A percentile compares a stretch with the other conserved stretches of the same genome.
Conservation (phyloP, 2,113 vertebrate species). For the Ophthalmolycus amberensis region DNA sequence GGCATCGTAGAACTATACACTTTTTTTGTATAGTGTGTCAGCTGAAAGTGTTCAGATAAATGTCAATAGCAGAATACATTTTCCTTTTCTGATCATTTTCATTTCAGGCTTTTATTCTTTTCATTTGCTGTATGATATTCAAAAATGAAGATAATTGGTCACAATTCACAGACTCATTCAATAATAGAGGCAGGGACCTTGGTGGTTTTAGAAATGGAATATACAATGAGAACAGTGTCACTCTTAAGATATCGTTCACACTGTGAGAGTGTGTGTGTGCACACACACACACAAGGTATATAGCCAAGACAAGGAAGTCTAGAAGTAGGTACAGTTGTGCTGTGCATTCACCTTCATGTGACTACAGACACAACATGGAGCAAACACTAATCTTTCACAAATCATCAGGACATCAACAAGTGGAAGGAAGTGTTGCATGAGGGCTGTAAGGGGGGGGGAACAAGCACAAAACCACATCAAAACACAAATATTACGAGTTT, state of each 20-base stretch:
- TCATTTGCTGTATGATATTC: neutral
- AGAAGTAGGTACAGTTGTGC: no score
- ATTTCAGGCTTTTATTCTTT: neutral
- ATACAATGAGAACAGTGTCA: neutral
- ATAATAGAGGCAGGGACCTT: conserved; percentile 1
- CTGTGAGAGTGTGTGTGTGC: no score
- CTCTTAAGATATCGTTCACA: neutral
- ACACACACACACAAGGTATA: no score
- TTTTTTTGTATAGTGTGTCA: neutral
- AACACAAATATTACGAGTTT: no score
- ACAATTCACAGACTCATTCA: neutral
- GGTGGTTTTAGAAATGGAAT: neutral
- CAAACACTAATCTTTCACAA: neutral
- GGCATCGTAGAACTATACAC: neutral
- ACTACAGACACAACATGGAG: neutral
- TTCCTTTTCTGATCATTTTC: conserved; percentile 1
- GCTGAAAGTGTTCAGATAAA: neutral
- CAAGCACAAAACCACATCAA: no score
- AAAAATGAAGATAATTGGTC: neutral
- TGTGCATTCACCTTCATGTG: neutral
- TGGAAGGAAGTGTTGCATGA: no score
- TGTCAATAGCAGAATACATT: neutral
- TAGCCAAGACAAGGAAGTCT: neutral
- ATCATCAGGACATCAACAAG: neutral
- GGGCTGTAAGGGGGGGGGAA: no score